Evolutionary conservation across 2,113 vertebrate species (phyloP).

Genomic region (Saguinus midas): DNA sequence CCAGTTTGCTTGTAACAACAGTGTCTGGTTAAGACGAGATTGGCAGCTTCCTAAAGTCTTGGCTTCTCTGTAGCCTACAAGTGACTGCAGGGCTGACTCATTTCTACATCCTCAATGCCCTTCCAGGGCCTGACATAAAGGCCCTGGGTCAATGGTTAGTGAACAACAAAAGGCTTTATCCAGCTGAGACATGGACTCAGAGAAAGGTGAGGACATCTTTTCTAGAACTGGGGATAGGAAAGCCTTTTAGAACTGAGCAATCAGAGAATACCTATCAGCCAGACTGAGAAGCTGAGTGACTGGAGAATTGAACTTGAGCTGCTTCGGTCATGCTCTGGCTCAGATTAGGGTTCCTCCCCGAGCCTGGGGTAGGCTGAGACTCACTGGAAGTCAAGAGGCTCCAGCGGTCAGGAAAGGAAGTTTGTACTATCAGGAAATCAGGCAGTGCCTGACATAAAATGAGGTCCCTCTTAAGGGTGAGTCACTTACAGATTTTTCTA

Average conservation of each 20-base stretch:
- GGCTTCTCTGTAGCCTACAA: background rate
- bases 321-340: background rate
- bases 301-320: background rate
- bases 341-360: background rate
- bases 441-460: background rate
- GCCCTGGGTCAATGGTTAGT: background rate
- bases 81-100: background rate
- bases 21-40: background rate
- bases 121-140: background rate
- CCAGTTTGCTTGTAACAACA: background rate
- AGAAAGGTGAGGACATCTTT: background rate
- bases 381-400: background rate
- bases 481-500: background rate
- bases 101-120: background rate
- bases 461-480: background rate
- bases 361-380: background rate
- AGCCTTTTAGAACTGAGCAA: background rate
- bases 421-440: background rate
- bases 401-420: too few species aligned
- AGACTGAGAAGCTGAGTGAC: background rate
- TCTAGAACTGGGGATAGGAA: background rate
- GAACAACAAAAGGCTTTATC: background rate
- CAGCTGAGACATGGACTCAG: background rate
- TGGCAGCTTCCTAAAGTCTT: background rate
- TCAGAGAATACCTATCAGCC: background rate